Percentiles rank a stretch among this genome's conserved stretches.
Conservation (phyloP, 2,888 invertebrate genomes). For the Xiphydria camelus region DNA sequence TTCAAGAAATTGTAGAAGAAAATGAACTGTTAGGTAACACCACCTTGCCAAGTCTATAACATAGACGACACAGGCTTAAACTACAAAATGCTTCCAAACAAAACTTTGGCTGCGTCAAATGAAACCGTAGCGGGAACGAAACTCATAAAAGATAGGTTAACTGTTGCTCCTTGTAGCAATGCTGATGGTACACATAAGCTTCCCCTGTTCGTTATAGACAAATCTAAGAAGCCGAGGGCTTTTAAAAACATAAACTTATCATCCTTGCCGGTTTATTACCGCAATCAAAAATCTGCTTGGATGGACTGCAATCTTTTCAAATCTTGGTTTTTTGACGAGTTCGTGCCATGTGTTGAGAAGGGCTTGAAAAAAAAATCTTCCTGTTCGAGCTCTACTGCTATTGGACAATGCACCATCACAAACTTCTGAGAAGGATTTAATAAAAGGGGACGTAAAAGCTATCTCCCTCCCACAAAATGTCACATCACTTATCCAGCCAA, state of each 20-base stretch:
- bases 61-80: neutral
- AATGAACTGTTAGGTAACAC: too few species aligned
- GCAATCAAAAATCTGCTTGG: slow-evolving; percentile 9
- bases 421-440: slow-evolving; percentile 1
- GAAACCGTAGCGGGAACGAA: neutral
- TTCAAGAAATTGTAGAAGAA: neutral
- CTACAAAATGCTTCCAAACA: neutral
- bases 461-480: too few species aligned
- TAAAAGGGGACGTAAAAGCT: slow-evolving; percentile 1
- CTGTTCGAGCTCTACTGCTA: slow-evolving; percentile 7
- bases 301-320: slow-evolving; percentile 8
- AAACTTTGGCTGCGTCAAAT: neutral
- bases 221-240: slow-evolving; percentile 3
- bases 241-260: slow-evolving; percentile 2
- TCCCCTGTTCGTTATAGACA: neutral
- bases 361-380: slow-evolving; percentile 1
- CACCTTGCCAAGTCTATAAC: slow-evolving; percentile 3
- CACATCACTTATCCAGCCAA: too few species aligned
- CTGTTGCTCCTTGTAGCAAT: neutral
- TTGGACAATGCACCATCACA: slow-evolving; percentile 7
- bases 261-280: slow-evolving; percentile 3
- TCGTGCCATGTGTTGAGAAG: neutral
- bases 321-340: neutral
- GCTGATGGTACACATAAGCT: neutral
- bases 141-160: slow-evolving; percentile 1